phyloP scores from a whole-genome alignment of 1,140 invertebrate species.

The Drosophila erecta region DNA sequence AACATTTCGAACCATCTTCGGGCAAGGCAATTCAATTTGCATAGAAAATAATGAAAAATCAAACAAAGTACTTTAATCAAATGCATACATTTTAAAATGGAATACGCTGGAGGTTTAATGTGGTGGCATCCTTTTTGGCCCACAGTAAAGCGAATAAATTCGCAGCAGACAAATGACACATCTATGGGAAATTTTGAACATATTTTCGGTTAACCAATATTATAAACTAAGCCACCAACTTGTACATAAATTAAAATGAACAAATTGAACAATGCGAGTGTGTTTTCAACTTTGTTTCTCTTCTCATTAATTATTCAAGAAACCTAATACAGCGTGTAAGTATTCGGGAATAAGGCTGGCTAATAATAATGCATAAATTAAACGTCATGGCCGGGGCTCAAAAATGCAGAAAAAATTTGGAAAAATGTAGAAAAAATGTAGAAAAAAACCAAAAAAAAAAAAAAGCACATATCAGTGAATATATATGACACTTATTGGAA shows the following conservation, averaged over 20 bases:
- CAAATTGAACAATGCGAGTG: slow-evolving; percentile 7
- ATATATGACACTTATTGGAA: slow-evolving; percentile 32
- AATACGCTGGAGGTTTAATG: slow-evolving; percentile 27
- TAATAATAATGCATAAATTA: background rate
- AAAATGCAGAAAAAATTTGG: background rate
- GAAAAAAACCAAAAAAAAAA: background rate
- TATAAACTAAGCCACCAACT: slow-evolving; percentile 3
- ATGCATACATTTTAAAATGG: slow-evolving; percentile 32
- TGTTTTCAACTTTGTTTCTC: background rate
- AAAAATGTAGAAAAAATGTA: too few relatives aligned
- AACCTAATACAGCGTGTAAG: too few relatives aligned
- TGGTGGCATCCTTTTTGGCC: background rate
- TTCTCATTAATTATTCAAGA: background rate
- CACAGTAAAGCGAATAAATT: slow-evolving; percentile 17
- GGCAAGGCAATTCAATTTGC: slow-evolving; percentile 14
- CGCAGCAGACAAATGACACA: slow-evolving; percentile 7
- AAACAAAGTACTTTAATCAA: slow-evolving; percentile 38
- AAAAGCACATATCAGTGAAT: slow-evolving; percentile 1
- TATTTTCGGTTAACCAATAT: slow-evolving; percentile 23
- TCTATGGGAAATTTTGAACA: slow-evolving; percentile 9
- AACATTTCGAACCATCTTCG: background rate
- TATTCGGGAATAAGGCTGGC: too few relatives aligned
- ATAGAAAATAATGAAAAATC: slow-evolving; percentile 34
- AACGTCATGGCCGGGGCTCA: background rate
- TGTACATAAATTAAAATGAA: slow-evolving; percentile 12